Conservation (phyloP, 2,888 invertebrate species). For the Empis stercorea region DNA sequence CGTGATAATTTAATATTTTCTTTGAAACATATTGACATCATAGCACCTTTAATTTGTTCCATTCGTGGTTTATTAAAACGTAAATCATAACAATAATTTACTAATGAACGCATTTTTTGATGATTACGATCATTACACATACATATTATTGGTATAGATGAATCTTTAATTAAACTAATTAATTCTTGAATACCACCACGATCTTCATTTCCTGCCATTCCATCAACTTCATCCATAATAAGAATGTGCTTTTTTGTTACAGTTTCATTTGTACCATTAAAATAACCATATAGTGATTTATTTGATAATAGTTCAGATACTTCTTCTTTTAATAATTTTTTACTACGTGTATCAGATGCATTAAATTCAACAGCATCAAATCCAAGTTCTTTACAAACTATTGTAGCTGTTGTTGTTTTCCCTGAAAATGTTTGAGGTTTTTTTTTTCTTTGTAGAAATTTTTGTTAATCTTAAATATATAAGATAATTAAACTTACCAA, state of each 20-base stretch:
- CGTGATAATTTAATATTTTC: conserved; percentile 71
- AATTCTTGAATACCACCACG: conserved; percentile 93
- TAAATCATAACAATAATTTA: conserved; percentile 90
- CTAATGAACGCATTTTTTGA: conserved; percentile 82
- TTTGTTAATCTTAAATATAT: no score
- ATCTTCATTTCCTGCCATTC: conserved; percentile 99
- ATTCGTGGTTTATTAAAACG: conserved; percentile 71
- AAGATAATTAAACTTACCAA: conserved; percentile 47
- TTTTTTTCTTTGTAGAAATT: not conserved
- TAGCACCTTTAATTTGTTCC: conserved; percentile 82
- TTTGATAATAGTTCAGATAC: conserved; percentile 70
- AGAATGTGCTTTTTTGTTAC: conserved; percentile 71
- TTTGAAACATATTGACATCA: conserved; percentile 84
- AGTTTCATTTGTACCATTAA: conserved; percentile 44
- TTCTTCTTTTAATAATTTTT: conserved; percentile 69
- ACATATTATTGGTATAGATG: conserved; percentile 82
- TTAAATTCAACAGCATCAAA: conserved; percentile 90
- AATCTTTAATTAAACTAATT: conserved; percentile 76
- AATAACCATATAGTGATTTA: conserved; percentile 58
- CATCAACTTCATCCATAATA: conserved; percentile 99
- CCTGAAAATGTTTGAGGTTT: no score
- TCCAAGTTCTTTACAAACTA: conserved; percentile 80
- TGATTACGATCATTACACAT: conserved; percentile 97
- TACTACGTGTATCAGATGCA: conserved; percentile 92
- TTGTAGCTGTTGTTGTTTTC: conserved; percentile 79